Conservation (phyloP, 2,888 invertebrate species). For the Caenorhabditis sinica region DNA sequence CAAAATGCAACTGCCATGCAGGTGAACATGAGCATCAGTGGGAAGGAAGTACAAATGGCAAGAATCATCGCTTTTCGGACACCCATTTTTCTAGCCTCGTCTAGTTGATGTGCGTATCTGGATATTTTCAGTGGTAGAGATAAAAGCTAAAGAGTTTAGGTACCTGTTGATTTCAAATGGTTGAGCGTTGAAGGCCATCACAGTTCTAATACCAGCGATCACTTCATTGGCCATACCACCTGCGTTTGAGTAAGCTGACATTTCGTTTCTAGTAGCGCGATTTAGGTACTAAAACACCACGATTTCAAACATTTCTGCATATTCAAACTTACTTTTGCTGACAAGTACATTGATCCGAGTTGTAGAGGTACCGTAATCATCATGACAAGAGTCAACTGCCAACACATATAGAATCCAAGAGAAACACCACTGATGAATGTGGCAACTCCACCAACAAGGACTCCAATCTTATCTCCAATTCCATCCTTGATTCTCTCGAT, state of each 20-base stretch:
- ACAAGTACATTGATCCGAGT: constrained; percentile 82
- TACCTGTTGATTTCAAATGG: constrained; percentile 79
- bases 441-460: constrained; percentile 74
- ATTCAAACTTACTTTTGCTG: constrained; percentile 83
- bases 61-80: constrained; percentile 82
- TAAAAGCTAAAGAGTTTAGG: background rate
- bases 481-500: constrained; percentile 82
- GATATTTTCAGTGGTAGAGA: constrained; percentile 10
- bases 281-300: constrained; percentile 84
- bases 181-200: constrained; percentile 82
- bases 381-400: constrained; percentile 81
- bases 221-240: constrained; percentile 84
- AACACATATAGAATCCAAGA: constrained; percentile 76
- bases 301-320: background rate
- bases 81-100: constrained; percentile 82
- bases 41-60: constrained; percentile 71
- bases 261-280: constrained; percentile 85
- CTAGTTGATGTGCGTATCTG: constrained; percentile 78
- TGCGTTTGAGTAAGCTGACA: constrained; percentile 83
- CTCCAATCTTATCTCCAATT: constrained; percentile 78
- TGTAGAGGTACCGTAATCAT: constrained; percentile 83
- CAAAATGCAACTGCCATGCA: constrained; percentile 83
- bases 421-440: constrained; percentile 77
- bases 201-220: constrained; percentile 82
- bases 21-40: constrained; percentile 84